These are phyloP conservation scores for Trissolcus brochymenae DNA, from an alignment of 2,888 invertebrate species.

Conservation along the genomic window DNA sequence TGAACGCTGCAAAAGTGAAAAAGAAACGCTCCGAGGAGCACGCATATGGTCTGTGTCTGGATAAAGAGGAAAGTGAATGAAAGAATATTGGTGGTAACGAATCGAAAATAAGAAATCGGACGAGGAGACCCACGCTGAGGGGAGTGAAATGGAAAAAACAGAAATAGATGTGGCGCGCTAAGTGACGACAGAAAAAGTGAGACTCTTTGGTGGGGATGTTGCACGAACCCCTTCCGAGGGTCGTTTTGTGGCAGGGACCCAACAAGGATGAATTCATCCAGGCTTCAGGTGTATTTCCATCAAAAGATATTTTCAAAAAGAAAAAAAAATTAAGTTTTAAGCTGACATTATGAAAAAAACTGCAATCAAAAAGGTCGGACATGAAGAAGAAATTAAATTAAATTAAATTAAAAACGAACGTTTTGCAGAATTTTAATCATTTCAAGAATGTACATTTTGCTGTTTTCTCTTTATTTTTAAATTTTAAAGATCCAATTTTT, in stretches of 20 bases:
- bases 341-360: conserved; percentile 15
- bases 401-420: no score
- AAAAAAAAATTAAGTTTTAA: conserved; percentile 15
- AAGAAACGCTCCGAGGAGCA: no score
- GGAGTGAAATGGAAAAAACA: conserved; percentile 49
- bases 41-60: conserved; percentile 10
- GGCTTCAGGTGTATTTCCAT: conserved; percentile 46
- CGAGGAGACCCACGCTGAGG: conserved; percentile 37
- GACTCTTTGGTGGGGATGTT: conserved; percentile 18
- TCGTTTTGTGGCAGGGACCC: conserved; percentile 29
- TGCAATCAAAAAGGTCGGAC: not conserved
- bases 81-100: conserved; percentile 39
- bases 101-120: conserved; percentile 40
- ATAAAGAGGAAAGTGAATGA: conserved; percentile 43
- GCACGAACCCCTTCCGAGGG: conserved; percentile 40
- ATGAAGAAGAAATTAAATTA: no score
- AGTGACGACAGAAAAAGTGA: conserved; percentile 44
- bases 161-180: conserved; percentile 30
- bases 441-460: no score
- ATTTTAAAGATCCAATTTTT: no score
- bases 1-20: not conserved
- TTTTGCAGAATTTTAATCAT: no score
- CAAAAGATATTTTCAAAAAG: conserved; percentile 28
- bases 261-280: conserved; percentile 34
- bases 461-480: no score